Conservation (phyloP, 2,113 vertebrate genomes). For the Erinaceus europaeus region DNA sequence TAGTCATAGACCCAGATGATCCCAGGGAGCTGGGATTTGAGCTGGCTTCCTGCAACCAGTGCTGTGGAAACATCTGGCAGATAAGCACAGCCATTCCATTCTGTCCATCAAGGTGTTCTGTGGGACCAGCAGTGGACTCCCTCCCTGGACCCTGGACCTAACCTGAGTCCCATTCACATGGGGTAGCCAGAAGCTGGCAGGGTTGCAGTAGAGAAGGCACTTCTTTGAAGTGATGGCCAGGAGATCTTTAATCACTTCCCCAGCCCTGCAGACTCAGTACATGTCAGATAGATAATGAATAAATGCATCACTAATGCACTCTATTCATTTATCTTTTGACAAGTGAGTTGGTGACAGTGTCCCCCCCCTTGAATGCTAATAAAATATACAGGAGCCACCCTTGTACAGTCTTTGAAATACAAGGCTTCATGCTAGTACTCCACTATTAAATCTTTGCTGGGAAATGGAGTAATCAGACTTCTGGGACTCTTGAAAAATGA, state of each 20-base stretch:
- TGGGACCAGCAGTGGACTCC: not conserved
- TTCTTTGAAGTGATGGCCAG: conserved; percentile 40
- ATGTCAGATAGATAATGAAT: conserved; percentile 49
- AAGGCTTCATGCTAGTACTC: not conserved
- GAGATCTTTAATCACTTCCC: conserved; percentile 39
- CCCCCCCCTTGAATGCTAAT: conserved; percentile 47
- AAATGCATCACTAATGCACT: conserved; percentile 8
- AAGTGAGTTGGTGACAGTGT: conserved; percentile 40
- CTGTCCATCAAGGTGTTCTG: not conserved
- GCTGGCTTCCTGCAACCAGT: not conserved
- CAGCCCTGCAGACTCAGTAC: conserved; percentile 19
- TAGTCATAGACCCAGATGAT: not conserved
- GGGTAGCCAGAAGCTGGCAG: no score
- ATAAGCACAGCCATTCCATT: not conserved
- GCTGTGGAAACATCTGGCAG: not conserved
- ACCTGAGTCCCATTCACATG: no score
- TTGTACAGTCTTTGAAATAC: conserved; percentile 63
- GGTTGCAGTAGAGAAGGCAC: not conserved
- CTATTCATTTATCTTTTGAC: conserved; percentile 62
- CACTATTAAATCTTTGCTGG: conserved; percentile 32
- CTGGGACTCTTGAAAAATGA: conserved; percentile 45
- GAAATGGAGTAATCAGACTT: conserved; percentile 49
- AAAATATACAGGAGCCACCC: conserved; percentile 55
- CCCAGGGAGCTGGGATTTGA: not conserved
- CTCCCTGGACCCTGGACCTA: not conserved